phyloP scores from a whole-genome alignment of 2,797 vertebrate species.

The Sciurus carolinensis region DNA sequence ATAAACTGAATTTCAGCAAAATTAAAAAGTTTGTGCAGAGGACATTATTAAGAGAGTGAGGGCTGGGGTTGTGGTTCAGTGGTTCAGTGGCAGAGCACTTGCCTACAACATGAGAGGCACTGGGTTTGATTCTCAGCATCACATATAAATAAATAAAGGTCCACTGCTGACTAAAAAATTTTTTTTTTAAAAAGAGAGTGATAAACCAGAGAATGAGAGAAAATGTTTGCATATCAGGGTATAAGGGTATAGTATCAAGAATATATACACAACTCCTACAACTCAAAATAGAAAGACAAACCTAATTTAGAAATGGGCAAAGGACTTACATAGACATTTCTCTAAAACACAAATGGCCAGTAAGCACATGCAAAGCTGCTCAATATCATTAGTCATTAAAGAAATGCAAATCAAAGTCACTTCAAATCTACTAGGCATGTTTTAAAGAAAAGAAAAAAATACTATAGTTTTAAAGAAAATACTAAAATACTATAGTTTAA shows the following conservation, averaged over 20 bases:
- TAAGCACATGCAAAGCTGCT: background rate
- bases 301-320: constrained; percentile 44
- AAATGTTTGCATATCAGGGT: constrained; percentile 22
- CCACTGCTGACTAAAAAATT: no score
- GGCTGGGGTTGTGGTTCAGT: no score
- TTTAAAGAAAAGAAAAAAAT: background rate
- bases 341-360: background rate
- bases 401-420: constrained; percentile 21
- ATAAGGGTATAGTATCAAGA: constrained; percentile 30
- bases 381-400: background rate
- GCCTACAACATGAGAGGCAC: no score
- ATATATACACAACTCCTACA: constrained; percentile 31
- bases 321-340: background rate
- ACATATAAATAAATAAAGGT: no score
- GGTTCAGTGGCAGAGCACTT: no score
- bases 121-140: no score
- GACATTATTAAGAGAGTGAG: background rate
- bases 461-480: background rate
- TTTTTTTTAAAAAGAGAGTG: background rate
- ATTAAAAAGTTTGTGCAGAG: background rate
- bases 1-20: constrained; percentile 6
- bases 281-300: constrained; percentile 62
- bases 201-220: background rate
- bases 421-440: background rate
- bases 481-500: no score